Base-by-base conservation (phyloP, 2,113 vertebrate species). In the Microtus richardsoni region DNA sequence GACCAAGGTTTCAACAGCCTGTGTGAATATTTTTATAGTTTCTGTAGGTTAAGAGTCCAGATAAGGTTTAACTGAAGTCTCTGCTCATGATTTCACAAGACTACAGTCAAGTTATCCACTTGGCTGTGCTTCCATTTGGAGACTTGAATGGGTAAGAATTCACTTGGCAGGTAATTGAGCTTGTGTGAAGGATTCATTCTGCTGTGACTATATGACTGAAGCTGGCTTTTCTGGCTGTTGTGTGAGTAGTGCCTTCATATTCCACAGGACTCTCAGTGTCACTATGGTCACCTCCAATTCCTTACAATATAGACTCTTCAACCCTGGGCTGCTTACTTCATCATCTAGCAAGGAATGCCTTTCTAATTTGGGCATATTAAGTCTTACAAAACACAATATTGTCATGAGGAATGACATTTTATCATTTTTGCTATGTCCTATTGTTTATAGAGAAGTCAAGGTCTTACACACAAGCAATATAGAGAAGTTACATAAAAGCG, bases 151-250 rank as follows among this genome's bases (percentile, higher is more conserved):
- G 60, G 19, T 30, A 95, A 80, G 41, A 80, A 39, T 39, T 52
- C 24, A 66, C 22, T 44, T 47, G 11, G 21, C 66, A 54, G 54
- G 0, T 52, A 24, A 58, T 77, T 83, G 47, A 92, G 5, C 44
- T 83, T 91, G 7, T 89, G 75, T 66, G 24, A 17, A 93, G 26
- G 74, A 91, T 89, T 91, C 24, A 75, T 82, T 70, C 83, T 12
- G 64, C 71, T 64, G 19, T 26, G 80, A 16, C 44, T 91, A 2
- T 74, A 7, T 49, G 16, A 39, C 16, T 28, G 21, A 64, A 14
- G 7, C 4, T 60, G 39, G 1, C 26, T 87, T 93, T 92, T 33
- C 52, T 74, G 44, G 5, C 44, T 84, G 12, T 58, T 36, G 7
- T 60, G 36, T 66, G 33, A 21, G 84, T 60, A 77, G 11, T 22